Base-by-base conservation (phyloP, 2,113 vertebrate genomes). In the Tupaia tana region DNA sequence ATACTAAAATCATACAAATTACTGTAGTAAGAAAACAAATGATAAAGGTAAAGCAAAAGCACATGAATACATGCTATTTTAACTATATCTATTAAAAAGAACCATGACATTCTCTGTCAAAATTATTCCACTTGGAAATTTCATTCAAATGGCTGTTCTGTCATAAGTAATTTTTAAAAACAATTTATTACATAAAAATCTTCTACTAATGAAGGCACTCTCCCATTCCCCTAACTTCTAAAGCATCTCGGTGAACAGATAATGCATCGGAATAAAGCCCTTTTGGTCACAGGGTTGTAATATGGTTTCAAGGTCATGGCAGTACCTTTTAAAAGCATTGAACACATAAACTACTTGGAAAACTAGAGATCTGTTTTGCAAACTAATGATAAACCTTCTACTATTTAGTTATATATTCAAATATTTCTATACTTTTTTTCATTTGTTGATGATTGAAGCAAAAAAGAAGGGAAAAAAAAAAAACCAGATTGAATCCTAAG, bases 1-100 rank as follows among this genome's bases (percentile, higher is more conserved):
- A 6, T 63, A 93, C n/a, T 66, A 95, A 95, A 90, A 85, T 64
- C 20, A 73, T 61, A 78, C 19, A 94, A 83, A 90, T 85, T 66
- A 94, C 61, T 86, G 58, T 29, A 66, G 89, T 89, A 80, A 89
- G 18, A 70, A 92, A 92, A 69, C 25, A 74, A 20, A 86, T 93
- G 24, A 71, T 31, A 94, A 85, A 89, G 4, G 7, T 79, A 91
- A 79, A 73, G 66, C 18, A 89, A 79, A 75, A 82, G 43, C 24
- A 70, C 27, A 18, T 31, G 34, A 56, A 1, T 19, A 31, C 0
- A 19, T 96, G 29, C 31, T 92, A 69, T 67, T 95, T 19, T 27
- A 59, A 86, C 34, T 74, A 71, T 67, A n/a, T 63, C n/a, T 29
- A 77, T 78, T 61, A 67, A 92, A 89, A 81, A 64, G 86, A 81